phyloP scores from a whole-genome alignment of 2,888 invertebrate species.

The Archaeoteleia sp. region DNA sequence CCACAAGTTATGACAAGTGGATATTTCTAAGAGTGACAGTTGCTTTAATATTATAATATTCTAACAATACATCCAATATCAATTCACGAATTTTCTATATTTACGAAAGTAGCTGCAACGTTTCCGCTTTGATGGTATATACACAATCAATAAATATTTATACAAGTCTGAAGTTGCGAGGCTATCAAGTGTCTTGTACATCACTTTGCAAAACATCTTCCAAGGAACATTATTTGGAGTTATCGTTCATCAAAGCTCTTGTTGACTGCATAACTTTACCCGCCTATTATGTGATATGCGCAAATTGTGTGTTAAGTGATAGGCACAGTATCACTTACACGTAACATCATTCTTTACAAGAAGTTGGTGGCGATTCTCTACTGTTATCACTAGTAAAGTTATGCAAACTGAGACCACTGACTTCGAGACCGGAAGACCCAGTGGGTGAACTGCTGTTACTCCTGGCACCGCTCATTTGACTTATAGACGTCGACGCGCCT shows the following conservation, averaged over 20 bases:
- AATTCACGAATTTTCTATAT: too few relatives aligned
- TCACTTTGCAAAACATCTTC: constrained; percentile 5
- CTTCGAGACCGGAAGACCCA: constrained; percentile 66
- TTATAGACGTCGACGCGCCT: constrained; percentile 65
- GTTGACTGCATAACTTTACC: background rate
- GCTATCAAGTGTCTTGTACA: constrained; percentile 20
- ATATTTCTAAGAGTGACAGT: too few relatives aligned
- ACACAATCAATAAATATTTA: constrained; percentile 36
- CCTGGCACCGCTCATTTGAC: constrained; percentile 69
- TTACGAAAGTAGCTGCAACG: too few relatives aligned
- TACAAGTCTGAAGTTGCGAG: constrained; percentile 25
- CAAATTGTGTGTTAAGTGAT: background rate
- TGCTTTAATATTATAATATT: too few relatives aligned
- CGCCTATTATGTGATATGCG: background rate
- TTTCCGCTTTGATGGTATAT: too few relatives aligned
- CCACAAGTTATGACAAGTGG: too few relatives aligned
- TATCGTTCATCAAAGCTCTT: background rate
- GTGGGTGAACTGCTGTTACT: constrained; percentile 73
- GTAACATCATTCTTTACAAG: constrained; percentile 67
- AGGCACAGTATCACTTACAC: background rate
- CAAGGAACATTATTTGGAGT: background rate
- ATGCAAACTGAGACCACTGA: constrained; percentile 60
- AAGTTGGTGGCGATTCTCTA: constrained; percentile 78
- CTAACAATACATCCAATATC: too few relatives aligned
- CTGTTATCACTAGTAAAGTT: constrained; percentile 82